phyloP scores from a whole-genome alignment of 2,888 invertebrate species.

The Pelosia muscerda region DNA sequence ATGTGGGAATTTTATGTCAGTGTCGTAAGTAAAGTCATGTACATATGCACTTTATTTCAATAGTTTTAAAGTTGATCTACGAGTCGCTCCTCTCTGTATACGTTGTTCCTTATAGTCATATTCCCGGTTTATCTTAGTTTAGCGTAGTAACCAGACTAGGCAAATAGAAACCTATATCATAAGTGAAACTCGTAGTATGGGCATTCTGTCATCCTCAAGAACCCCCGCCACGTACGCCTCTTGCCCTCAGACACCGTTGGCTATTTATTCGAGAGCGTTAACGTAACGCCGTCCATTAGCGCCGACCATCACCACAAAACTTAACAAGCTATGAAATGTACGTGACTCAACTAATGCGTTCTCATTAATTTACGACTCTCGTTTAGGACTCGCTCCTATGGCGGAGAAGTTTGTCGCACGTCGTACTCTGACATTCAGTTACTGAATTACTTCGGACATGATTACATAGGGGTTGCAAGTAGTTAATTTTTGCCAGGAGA shows the following conservation, averaged over 20 bases:
- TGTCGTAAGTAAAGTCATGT: no score
- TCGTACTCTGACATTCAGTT: neutral
- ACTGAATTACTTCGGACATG: neutral
- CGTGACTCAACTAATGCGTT: constrained; percentile 26
- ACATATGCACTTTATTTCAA: no score
- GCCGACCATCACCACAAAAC: constrained; percentile 27
- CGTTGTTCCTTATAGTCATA: neutral
- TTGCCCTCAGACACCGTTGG: neutral
- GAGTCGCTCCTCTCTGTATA: no score
- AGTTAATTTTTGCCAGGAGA: neutral
- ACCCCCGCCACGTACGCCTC: neutral
- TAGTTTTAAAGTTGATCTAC: no score
- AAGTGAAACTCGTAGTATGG: neutral
- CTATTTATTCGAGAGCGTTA: constrained; percentile 18
- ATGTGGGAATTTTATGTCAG: no score
- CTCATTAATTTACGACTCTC: constrained; percentile 22
- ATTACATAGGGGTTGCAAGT: neutral
- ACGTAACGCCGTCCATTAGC: constrained; percentile 22
- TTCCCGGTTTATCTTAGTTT: neutral
- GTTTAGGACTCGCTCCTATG: constrained; percentile 8
- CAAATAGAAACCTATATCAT: neutral
- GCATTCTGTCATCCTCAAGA: neutral
- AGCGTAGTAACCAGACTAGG: neutral
- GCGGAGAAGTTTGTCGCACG: constrained; percentile 10
- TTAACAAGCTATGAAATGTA: constrained; percentile 33